Conservation (phyloP, 2,797 vertebrate species). For the Sebastiscus tertius region DNA sequence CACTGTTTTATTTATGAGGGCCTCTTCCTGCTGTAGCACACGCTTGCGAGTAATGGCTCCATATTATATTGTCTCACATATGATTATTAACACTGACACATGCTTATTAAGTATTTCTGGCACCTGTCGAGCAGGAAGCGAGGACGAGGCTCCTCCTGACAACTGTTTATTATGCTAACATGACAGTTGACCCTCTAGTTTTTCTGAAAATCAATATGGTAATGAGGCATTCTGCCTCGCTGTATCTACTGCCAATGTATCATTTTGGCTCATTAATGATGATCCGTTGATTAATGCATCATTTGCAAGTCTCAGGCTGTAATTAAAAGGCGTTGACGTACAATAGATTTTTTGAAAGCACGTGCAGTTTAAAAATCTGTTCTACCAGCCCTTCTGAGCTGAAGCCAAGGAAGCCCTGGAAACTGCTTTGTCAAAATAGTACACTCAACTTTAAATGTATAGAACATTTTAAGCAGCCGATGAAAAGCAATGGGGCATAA, state of each 20-base stretch:
- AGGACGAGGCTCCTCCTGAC: slow-evolving; percentile 16
- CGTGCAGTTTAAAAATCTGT: neutral
- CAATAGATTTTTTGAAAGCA: slow-evolving; percentile 28
- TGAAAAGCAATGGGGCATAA: neutral
- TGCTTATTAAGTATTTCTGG: slow-evolving; percentile 59
- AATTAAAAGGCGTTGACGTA: slow-evolving; percentile 29
- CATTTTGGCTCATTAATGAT: slow-evolving; percentile 41
- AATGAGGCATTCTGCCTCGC: slow-evolving; percentile 47
- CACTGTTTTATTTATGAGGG: slow-evolving; percentile 49
- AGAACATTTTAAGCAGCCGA: neutral
- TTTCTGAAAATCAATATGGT: slow-evolving; percentile 32
- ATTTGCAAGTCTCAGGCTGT: neutral
- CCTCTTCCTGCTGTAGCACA: slow-evolving; percentile 8
- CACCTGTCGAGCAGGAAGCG: slow-evolving; percentile 22
- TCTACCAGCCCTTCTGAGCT: neutral
- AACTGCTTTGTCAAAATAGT: neutral
- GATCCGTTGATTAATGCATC: slow-evolving; percentile 19
- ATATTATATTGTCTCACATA: slow-evolving; percentile 30
- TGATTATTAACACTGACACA: slow-evolving; percentile 51
- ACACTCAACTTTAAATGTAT: neutral
- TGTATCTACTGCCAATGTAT: slow-evolving; percentile 29
- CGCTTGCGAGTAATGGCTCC: slow-evolving; percentile 26
- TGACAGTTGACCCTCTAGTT: slow-evolving; percentile 24
- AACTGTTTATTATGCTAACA: slow-evolving; percentile 38
- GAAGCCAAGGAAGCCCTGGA: neutral